phyloP scores from a whole-genome alignment of 2,797 vertebrate species.

The Australoheros facetus region DNA sequence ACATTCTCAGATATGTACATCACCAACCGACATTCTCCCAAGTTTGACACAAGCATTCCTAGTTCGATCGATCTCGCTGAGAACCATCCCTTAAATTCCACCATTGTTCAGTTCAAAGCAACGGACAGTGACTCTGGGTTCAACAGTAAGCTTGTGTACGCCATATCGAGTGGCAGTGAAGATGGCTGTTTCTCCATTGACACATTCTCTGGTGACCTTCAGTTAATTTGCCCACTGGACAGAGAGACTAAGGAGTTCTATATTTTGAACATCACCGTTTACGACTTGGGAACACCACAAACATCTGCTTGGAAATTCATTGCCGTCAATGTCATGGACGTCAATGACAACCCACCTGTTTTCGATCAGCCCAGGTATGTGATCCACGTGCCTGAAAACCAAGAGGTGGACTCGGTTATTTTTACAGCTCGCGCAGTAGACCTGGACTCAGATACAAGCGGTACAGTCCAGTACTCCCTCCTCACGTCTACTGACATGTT shows the following conservation, averaged over 20 bases:
- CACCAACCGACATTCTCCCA: conserved; percentile 88
- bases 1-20: conserved; percentile 86
- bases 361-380: conserved; percentile 88
- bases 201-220: conserved; percentile 87
- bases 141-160: conserved; percentile 88
- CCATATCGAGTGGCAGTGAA: conserved; percentile 91
- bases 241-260: conserved; percentile 90
- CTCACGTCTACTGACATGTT: conserved; percentile 87
- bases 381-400: conserved; percentile 85
- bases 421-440: conserved; percentile 86
- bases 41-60: conserved; percentile 86
- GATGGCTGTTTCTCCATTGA: conserved; percentile 91
- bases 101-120: conserved; percentile 86
- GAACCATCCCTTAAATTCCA: conserved; percentile 80
- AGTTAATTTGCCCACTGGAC: conserved; percentile 87
- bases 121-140: conserved; percentile 89
- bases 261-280: conserved; percentile 92
- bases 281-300: conserved; percentile 89
- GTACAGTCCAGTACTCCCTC: conserved; percentile 85
- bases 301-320: conserved; percentile 92
- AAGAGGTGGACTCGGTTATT: conserved; percentile 82
- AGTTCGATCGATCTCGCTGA: conserved; percentile 88
- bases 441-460: conserved; percentile 84
- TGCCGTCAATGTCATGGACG: conserved; percentile 89
- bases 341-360: conserved; percentile 90